phyloP scores from a whole-genome alignment of 2,113 vertebrate species.

The Pongo abelii region DNA sequence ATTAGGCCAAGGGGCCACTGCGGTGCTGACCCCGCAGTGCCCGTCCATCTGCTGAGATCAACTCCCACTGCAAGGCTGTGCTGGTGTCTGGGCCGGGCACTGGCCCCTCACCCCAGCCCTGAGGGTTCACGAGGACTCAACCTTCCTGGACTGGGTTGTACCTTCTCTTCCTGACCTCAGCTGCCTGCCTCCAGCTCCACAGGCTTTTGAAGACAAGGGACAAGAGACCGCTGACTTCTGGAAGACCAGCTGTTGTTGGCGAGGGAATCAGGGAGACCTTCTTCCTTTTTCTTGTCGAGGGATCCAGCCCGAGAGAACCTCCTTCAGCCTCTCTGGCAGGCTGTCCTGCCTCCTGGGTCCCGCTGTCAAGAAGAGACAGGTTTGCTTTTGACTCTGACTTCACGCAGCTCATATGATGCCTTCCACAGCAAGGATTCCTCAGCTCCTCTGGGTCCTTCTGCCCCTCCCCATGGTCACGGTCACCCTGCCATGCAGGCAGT shows the following conservation, averaged over 20 bases:
- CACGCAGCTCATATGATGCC: not conserved
- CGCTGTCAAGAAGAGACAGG: fast-evolving
- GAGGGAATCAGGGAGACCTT: not conserved
- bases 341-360: not conserved
- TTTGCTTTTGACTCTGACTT: not conserved
- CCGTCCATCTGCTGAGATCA: fast-evolving
- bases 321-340: not conserved
- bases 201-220: too few relatives aligned
- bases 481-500: not conserved
- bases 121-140: too few relatives aligned
- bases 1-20: fast-evolving
- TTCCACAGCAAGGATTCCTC: not conserved
- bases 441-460: not conserved
- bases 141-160: not conserved
- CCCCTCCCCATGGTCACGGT: fast-evolving
- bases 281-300: not conserved
- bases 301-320: fast-evolving
- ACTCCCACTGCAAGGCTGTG: not conserved
- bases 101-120: not conserved
- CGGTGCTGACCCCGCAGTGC: too few relatives aligned
- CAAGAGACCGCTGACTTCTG: too few relatives aligned
- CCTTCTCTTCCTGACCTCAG: not conserved
- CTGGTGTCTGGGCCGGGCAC: not conserved
- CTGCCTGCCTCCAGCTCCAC: not conserved
- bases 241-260: not conserved